Base-by-base conservation (phyloP, 1,140 invertebrate species). In the Drosophila bipectinata region DNA sequence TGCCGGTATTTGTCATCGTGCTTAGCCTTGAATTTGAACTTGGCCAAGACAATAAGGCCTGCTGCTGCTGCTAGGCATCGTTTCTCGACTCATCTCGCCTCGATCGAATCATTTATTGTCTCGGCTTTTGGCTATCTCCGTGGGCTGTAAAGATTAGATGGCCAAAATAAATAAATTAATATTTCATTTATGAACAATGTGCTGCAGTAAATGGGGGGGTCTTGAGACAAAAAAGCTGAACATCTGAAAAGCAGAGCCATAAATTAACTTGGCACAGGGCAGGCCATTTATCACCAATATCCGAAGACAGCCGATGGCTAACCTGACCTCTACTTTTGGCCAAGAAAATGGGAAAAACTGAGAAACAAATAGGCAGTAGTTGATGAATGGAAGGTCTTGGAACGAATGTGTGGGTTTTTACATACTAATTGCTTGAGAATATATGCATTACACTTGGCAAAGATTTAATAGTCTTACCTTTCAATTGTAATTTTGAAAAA, bases 21-120 rank as follows among this genome's bases (percentile, higher is more conserved):
- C 59, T 82, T 88, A 87, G 82, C 82, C 83, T 87, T 88, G 83
- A 87, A 82, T 87, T 87, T 87, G 83, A 87, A 87, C 83, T 87
- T 87, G 83, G 60, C 72, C 73, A 79, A 82, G 64, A 57, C 74
- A 87, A 72, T 77, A 64, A 62, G 76, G 62, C 73, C 61, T 53
- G 41, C n/a, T 44, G 41, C n/a, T 44, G 41, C 41, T 15, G 48
- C 56, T 75, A 62, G 63, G 63, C 62, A 72, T 54, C 68, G 66
- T 58, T 32, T 62, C 21, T 28, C 48, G 61, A 62, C 60, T 34
- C 44, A 9, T 21, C 44, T 47, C 44, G 44, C 32, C 34, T 37
- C 48, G 44, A 47, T 47, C 9, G 7, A 9, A 47, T 66, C 59
- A 53, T 73, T 37, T 75, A 66, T 64, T 54, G 73, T 59, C 78